A percentile compares a stretch with the other conserved stretches of the same genome.
phyloP scores from a whole-genome alignment of 1,140 invertebrate species.

The Cataglyphis hispanica region DNA sequence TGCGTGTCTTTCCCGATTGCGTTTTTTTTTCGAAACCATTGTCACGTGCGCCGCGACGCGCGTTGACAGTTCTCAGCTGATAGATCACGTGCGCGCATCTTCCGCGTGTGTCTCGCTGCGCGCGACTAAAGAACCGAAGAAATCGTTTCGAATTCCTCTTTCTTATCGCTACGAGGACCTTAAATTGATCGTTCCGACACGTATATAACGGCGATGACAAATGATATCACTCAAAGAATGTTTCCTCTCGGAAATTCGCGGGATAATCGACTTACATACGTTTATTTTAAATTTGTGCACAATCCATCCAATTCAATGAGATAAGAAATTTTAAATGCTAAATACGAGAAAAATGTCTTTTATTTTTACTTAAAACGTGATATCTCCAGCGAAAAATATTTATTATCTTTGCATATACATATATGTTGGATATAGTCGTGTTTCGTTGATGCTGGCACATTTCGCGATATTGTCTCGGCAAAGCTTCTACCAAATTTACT shows the following conservation, averaged over 20 bases:
- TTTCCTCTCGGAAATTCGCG: background rate
- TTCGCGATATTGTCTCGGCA: constrained; percentile 65
- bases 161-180: constrained; percentile 20
- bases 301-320: too few relatives aligned
- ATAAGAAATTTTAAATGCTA: too few relatives aligned
- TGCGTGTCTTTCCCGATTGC: background rate
- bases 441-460: constrained; percentile 45
- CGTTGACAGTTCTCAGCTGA: constrained; percentile 43
- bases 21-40: background rate
- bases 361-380: background rate
- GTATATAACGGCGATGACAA: background rate
- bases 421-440: background rate
- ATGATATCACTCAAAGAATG: background rate
- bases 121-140: constrained; percentile 31
- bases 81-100: constrained; percentile 46
- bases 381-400: background rate
- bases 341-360: too few relatives aligned
- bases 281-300: background rate
- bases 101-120: constrained; percentile 33
- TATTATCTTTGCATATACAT: background rate
- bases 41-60: constrained; percentile 9
- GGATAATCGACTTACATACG: background rate
- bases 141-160: constrained; percentile 29
- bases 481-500: constrained; percentile 55
- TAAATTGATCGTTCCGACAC: constrained; percentile 30